Evolutionary conservation across 2,888 invertebrate species (phyloP).

Genomic region (Apotomis betuletana): DNA sequence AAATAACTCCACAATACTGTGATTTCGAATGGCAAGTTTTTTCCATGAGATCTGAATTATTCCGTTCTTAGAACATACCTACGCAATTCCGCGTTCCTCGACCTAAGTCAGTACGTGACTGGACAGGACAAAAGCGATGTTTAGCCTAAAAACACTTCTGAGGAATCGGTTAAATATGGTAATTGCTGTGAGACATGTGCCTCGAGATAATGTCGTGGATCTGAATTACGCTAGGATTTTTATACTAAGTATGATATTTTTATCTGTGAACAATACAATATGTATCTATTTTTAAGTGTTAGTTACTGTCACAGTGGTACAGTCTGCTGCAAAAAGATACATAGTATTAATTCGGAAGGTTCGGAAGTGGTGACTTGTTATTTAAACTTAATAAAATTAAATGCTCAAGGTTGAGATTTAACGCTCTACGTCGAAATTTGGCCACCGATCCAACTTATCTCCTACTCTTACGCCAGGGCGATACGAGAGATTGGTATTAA

Average conservation of each 20-base stretch:
- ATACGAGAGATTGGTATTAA: no score
- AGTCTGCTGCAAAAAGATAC: no score
- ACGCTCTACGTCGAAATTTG: no score
- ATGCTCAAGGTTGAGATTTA: no score
- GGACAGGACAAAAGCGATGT: slow-evolving; percentile 55
- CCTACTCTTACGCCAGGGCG: no score
- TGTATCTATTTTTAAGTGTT: no score
- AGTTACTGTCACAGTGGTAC: no score
- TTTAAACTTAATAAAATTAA: no score
- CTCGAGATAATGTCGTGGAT: slow-evolving; percentile 22
- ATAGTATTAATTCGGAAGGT: no score
- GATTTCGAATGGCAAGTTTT: slow-evolving; percentile 36
- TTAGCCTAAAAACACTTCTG: slow-evolving; percentile 56
- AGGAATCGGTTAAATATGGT: slow-evolving; percentile 55
- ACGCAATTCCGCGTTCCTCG: slow-evolving; percentile 60
- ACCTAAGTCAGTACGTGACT: slow-evolving; percentile 60
- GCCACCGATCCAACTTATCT: no score
- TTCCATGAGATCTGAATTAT: slow-evolving; percentile 36
- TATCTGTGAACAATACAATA: neutral
- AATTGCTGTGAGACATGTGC: slow-evolving; percentile 51
- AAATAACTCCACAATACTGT: slow-evolving; percentile 22
- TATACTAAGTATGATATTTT: neutral
- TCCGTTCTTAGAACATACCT: slow-evolving; percentile 42
- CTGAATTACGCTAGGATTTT: slow-evolving; percentile 2
- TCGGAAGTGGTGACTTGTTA: no score